A percentile compares a stretch with the other conserved stretches of the same genome.
Conservation (phyloP, 2,888 invertebrate genomes). For the Mythimna loreyi region DNA sequence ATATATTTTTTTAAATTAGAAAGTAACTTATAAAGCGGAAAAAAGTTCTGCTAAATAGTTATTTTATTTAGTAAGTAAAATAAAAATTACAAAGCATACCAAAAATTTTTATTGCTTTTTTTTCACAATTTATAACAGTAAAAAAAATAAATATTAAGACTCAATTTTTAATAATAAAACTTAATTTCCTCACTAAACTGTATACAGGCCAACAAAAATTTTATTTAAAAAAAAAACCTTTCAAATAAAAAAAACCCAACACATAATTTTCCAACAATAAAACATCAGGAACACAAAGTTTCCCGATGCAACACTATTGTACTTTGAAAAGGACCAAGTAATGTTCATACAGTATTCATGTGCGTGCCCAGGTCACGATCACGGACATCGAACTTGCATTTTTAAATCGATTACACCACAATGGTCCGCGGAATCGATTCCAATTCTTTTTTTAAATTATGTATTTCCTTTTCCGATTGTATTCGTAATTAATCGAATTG, state of each 20-base stretch:
- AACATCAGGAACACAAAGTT: slow-evolving; percentile 60
- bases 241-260: neutral
- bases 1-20: too few relatives aligned
- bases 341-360: slow-evolving; percentile 87
- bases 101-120: too few relatives aligned
- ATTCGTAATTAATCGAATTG: slow-evolving; percentile 77
- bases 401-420: slow-evolving; percentile 85
- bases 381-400: slow-evolving; percentile 87
- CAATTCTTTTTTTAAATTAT: slow-evolving; percentile 75
- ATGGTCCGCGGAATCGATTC: slow-evolving; percentile 76
- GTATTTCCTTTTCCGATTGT: slow-evolving; percentile 74
- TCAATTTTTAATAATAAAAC: too few relatives aligned
- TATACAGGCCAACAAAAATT: too few relatives aligned
- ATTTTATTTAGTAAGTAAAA: too few relatives aligned
- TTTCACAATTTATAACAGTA: too few relatives aligned
- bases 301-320: slow-evolving; percentile 62
- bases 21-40: too few relatives aligned
- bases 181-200: too few relatives aligned
- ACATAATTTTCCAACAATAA: slow-evolving; percentile 39
- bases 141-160: too few relatives aligned
- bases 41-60: too few relatives aligned
- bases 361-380: slow-evolving; percentile 87
- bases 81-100: too few relatives aligned
- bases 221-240: neutral
- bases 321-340: slow-evolving; percentile 71